Evolutionary conservation across 1,140 invertebrate genomes (phyloP), one percentile per base, ranked within the genome.

Genomic region (Cylas formicarius): DNA sequence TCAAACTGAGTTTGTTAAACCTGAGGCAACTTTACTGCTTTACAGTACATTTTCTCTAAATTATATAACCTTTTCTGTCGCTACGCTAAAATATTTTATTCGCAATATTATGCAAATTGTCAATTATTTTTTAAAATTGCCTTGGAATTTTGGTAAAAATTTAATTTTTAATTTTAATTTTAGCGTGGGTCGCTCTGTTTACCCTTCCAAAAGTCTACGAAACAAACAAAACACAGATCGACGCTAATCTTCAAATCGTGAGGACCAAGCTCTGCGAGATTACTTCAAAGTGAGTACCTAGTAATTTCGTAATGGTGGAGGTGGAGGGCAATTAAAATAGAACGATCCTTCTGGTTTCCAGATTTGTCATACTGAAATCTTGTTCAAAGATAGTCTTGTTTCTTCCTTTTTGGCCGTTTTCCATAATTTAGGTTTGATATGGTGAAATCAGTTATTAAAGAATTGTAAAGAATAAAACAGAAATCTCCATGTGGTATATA

Each of bases 151-250:
- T n/a, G n/a, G n/a, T 9, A 31, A 14, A 27, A 18, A 33, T 19
- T 13, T 26, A 31, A 19, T 26, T 24, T 23, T 6, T 7, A 11
- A 27, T 35, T 46, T 50, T 56, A 53, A 57, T 76, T 79, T 22
- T 69, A 95, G 90, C 80, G 58, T 89, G 92, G 65, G 79, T 97
- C 53, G 84, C 83, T 47, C 73, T 96, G 50, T 98, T 98, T 76
- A 87, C 92, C 48, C 73, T 97, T 66, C 95, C 95, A 17, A 97
- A 97, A 74, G 82, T 96, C 17, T 97, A 98, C 68, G 93, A 97
- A 75, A 88, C 90, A 69, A 96, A 98, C 78, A 91, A 97, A 75
- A 78, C 84, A 59, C 90, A 93, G 70, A 94, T 97, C 64, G 93
- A 97, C 72, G 81, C 89, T 66, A 90, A 96, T 69, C 70, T 96